Evolutionary conservation across 2,113 vertebrate genomes (phyloP), one percentile per base, ranked within the genome.

Genomic region (Mormyrus lacerda): DNA sequence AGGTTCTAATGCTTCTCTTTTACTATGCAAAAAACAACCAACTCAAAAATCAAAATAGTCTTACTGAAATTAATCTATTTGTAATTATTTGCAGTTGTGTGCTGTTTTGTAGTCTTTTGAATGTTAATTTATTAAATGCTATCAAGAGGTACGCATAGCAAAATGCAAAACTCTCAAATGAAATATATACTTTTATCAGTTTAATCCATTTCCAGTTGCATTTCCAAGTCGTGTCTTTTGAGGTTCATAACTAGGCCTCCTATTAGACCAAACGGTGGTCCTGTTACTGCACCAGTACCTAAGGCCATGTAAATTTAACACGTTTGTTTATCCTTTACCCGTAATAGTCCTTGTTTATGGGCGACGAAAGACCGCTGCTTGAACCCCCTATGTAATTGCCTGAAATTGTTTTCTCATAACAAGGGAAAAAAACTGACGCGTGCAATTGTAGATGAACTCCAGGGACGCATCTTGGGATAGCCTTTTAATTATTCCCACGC

Each of bases 401-500:
- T 85, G n/a, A 89, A 76, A 84, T 42, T 31, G 45, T 65, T 73
- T 84, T 73, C 87, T 92, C 55, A 90, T 90, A 92, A 93, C 88
- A 91, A 87, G 88, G 87, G 86, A 69, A 93, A 93, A 94, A 89
- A 92, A 93, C 94, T 96, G 95, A 96, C 93, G 91, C 94, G 93
- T 88, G 92, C 91, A 91, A 93, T 91, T 82, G 79, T 88, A 87
- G 45, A 69, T 61, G 89, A 91, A 89, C 95, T 92, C 94, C 19
- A 2, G 94, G 94, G 94, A 93, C 89, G 11, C 21, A 88, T 90
- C 50, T 69, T 90, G 92, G 92, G 94, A 94, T 91, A 91, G 91
- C 90, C 94, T 91, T 94, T 91, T 96, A 96, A 96, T 96, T 95
- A 95, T 93, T 91, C 93, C 92, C 92, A 87, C 92, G 91, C 89